Base-by-base conservation (phyloP, 1,140 invertebrate species). In the Prorops nasuta region DNA sequence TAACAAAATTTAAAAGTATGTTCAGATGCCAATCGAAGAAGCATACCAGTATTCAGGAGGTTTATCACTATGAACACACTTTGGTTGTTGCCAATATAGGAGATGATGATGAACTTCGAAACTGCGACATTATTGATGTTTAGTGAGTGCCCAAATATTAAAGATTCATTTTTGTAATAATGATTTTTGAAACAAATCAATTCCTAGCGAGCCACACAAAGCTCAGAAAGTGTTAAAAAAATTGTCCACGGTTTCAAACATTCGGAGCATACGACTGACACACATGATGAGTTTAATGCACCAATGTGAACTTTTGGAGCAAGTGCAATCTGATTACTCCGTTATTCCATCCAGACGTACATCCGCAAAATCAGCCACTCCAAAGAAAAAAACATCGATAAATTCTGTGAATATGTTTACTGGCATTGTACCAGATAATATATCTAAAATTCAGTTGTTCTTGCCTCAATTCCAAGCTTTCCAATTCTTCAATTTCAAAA, bases 101-200 rank as follows among this genome's bases (percentile, higher is more conserved):
- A 19, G 72, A 80, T 48, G 84, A 84, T 60, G 73, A 76, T 43
- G 73, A 88, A 48, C 71, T 90, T 8, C 77, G 86, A 14, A 85
- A 87, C 61, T 93, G 90, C 65, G 87, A 91, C 71, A 79, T 93
- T 47, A 87, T 92, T 51, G 90, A 93, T 80, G 87, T 89, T 53
- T 86, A 86, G 90, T 92, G 74, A 86, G 86, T 85, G n/a, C n/a
- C n/a, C n/a, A n/a, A n/a, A n/a, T n/a, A n/a, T 50, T 7, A 20
- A 32, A n/a, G n/a, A n/a, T n/a, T n/a, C n/a, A n/a, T n/a, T n/a
- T n/a, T n/a, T n/a, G n/a, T n/a, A n/a, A n/a, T n/a, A n/a, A n/a
- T n/a, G n/a, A n/a, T n/a, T n/a, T n/a, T n/a, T n/a, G n/a, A n/a
- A n/a, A 34, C 18, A 20, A 35, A 12, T 14, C 0, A 15, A 35